Conservation (phyloP, 2,797 vertebrate species). For the Antennarius maculatus region DNA sequence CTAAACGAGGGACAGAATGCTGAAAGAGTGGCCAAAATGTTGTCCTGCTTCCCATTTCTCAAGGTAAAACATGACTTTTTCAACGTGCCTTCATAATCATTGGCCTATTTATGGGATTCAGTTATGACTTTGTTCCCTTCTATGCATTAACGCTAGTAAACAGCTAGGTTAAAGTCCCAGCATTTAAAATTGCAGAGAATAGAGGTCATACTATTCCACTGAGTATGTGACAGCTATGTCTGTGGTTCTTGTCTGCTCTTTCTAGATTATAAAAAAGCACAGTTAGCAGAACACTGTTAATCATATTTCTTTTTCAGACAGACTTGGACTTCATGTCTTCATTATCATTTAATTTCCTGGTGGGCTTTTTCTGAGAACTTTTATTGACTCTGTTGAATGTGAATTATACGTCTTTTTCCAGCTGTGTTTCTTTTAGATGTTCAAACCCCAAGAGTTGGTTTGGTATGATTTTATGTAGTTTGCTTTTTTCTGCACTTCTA, state of each 20-base stretch:
- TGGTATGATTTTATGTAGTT: conserved; percentile 2
- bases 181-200: conserved; percentile 31
- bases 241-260: conserved; percentile 24
- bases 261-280: conserved; percentile 15
- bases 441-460: conserved; percentile 18
- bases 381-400: conserved; percentile 30
- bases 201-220: conserved; percentile 29
- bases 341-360: conserved; percentile 53
- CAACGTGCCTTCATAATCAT: neutral
- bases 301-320: conserved; percentile 34
- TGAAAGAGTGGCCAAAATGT: conserved; percentile 89
- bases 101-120: neutral
- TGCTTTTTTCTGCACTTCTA: conserved; percentile 8
- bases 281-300: conserved; percentile 22
- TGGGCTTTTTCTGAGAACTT: conserved; percentile 45
- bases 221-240: conserved; percentile 16
- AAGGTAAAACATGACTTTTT: conserved; percentile 79
- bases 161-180: neutral
- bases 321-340: conserved; percentile 29
- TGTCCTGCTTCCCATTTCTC: conserved; percentile 88
- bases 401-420: conserved; percentile 19
- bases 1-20: conserved; percentile 94
- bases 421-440: conserved; percentile 4
- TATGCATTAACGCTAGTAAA: neutral
- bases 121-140: neutral